Conservation (phyloP, 2,888 invertebrate species). For the Reticulitermes lucifugus region DNA sequence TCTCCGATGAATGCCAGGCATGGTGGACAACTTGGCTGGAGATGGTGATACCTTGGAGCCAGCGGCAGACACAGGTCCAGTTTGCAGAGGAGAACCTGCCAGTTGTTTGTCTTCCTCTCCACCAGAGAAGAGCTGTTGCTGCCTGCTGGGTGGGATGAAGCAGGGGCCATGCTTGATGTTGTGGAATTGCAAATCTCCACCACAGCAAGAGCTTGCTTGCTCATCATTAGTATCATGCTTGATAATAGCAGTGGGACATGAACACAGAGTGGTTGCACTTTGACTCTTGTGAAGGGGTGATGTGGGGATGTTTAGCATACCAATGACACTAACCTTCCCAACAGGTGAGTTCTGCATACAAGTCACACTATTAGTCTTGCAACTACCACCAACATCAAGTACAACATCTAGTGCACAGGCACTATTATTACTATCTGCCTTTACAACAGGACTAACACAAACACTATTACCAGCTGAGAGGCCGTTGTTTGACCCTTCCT, state of each 20-base stretch:
- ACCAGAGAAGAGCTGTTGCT: conserved; percentile 46
- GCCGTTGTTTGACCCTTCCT: neutral
- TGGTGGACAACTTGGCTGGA: conserved; percentile 66
- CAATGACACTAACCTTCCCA: conserved; percentile 11
- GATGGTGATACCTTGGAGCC: conserved; percentile 69
- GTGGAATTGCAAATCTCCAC: conserved; percentile 37
- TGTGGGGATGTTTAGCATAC: neutral
- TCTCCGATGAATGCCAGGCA: conserved; percentile 73
- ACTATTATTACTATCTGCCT: conserved; percentile 20
- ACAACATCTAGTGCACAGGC: conserved; percentile 43
- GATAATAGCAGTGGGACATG: conserved; percentile 22
- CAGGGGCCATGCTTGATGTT: conserved; percentile 60
- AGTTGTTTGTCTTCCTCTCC: conserved; percentile 38
- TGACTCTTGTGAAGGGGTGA: conserved; percentile 53
- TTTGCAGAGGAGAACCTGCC: conserved; percentile 60
- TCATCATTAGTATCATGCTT: conserved; percentile 41
- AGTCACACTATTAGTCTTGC: conserved; percentile 24
- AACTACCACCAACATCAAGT: conserved; percentile 30
- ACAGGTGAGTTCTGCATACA: conserved; percentile 12
- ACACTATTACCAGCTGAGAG: conserved; percentile 30
- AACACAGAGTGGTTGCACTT: conserved; percentile 50
- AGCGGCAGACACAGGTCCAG: conserved; percentile 69
- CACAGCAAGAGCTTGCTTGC: conserved; percentile 30
- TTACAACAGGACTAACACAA: conserved; percentile 24
- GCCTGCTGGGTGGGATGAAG: conserved; percentile 61